Conservation (phyloP, 1,140 invertebrate genomes). For the Anoplolepis gracilipes region DNA sequence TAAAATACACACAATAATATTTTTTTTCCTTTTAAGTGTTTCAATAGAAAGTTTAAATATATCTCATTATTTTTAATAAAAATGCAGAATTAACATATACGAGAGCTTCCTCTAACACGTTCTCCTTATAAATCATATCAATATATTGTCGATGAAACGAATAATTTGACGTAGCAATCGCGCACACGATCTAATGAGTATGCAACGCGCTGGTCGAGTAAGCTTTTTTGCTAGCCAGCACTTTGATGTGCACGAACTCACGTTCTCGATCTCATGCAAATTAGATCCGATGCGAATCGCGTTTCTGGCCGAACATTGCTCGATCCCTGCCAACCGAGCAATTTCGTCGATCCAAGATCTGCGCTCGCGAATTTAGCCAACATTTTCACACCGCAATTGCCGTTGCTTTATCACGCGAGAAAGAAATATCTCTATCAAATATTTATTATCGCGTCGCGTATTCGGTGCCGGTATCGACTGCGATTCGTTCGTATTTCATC, state of each 20-base stretch:
- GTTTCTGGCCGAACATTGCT: conserved; percentile 43
- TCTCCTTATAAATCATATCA: conserved; percentile 39
- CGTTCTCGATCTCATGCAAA: conserved; percentile 68
- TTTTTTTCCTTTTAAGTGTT: conserved; percentile 7
- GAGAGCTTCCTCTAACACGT: background rate
- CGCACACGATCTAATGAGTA: conserved; percentile 55
- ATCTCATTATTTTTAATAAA: conserved; percentile 1
- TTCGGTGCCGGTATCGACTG: conserved; percentile 57
- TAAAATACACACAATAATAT: background rate
- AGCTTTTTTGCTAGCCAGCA: conserved; percentile 59
- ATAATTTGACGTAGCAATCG: conserved; percentile 52
- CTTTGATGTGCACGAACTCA: conserved; percentile 43
- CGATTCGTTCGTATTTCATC: conserved; percentile 44
- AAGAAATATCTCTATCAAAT: conserved; percentile 68
- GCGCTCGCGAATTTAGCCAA: conserved; percentile 27
- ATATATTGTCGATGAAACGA: conserved; percentile 46
- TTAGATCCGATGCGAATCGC: conserved; percentile 70
- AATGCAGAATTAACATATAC: background rate
- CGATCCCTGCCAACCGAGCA: conserved; percentile 22
- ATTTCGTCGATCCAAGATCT: conserved; percentile 48
- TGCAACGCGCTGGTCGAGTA: conserved; percentile 36
- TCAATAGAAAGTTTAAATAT: background rate
- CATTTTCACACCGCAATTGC: conserved; percentile 46
- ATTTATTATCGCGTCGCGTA: conserved; percentile 73
- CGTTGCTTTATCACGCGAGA: conserved; percentile 52